Evolutionary conservation across 37 sponge, comb jelly and placozoan species (phyloP), one percentile per base, ranked within the genome.

Genomic region (Hexactinellida sp.): DNA sequence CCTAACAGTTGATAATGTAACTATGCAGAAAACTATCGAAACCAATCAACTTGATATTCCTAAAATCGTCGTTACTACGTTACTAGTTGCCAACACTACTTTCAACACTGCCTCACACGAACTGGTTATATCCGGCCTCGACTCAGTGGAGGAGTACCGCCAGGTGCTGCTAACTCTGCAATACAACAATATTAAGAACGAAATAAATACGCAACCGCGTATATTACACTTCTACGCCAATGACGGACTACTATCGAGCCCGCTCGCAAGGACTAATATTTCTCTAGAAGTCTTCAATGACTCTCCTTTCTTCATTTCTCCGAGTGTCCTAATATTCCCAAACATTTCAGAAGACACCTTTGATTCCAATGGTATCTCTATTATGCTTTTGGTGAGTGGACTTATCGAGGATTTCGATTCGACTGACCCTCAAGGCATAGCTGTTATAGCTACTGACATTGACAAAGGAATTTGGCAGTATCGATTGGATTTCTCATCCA

Each of bases 401-500:
- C 88, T 95, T 28, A 89, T 95, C 39, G 87, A 89, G 34, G 96
- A 95, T 86, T 92, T 88, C 55, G 94, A 94, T 47, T 0, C 71
- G 23, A 19, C 5, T 0, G 84, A 86, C 23, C 37, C 55, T 23
- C 30, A 51, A 39, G 96, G 96, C 38, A 90, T 95, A 54, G 96
- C 93, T 24, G 82, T 95, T 19, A 82, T 91, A 36, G 85, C 63
- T 19, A 89, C 87, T 3, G 93, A 95, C 38, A 39, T 84, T 0
- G 38, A 34, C 36, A 85, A 93, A 87, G 96, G 96, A 0, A 28
- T 13, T 16, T 95, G 96, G 96, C 84, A 91, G 76, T 95, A 84
- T 37, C 39, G 38, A 10, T 52, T 83, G 37, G 63, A 54, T 24
- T 1, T 16, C 0, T 1, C 7, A 16, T 35, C 37, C 36, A 37